Percentiles rank a stretch among this genome's conserved stretches.
Conservation (phyloP, 2,113 vertebrate species). For the Chaetodon auriga region DNA sequence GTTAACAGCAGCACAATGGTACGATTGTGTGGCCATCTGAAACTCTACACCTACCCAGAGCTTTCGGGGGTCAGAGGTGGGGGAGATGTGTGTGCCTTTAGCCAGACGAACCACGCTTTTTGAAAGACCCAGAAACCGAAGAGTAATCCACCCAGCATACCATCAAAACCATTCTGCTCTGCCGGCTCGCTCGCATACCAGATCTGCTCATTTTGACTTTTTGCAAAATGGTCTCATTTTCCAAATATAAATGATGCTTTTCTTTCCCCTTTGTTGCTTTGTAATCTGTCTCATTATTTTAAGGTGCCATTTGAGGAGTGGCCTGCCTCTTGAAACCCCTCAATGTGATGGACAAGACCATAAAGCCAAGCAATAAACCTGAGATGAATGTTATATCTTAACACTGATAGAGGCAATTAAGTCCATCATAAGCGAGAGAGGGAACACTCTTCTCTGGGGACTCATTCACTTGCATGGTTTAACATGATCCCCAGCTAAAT, state of each 20-base stretch:
- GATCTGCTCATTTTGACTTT: constrained; percentile 30
- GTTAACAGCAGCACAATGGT: constrained; percentile 80
- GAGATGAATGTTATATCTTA: constrained; percentile 80
- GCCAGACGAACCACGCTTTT: constrained; percentile 57
- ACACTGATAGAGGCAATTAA: constrained; percentile 83
- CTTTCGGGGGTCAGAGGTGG: constrained; percentile 75
- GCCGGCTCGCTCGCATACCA: constrained; percentile 25
- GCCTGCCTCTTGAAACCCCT: constrained; percentile 67
- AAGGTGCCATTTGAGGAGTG: constrained; percentile 68
- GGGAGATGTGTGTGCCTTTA: constrained; percentile 67
- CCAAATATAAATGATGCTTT: constrained; percentile 44
- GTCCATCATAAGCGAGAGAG: constrained; percentile 76
- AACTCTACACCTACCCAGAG: constrained; percentile 77
- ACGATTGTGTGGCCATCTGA: constrained; percentile 77
- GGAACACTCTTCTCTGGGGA: constrained; percentile 73
- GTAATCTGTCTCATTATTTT: constrained; percentile 70
- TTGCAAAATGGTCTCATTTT: constrained; percentile 39
- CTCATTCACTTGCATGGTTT: constrained; percentile 79
- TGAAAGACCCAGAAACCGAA: constrained; percentile 67
- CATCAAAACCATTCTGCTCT: constrained; percentile 57
- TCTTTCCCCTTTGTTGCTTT: constrained; percentile 24
- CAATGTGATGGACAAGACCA: constrained; percentile 74
- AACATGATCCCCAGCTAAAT: constrained; percentile 77
- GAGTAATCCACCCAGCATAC: constrained; percentile 61
- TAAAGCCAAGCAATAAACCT: constrained; percentile 78